Base-by-base conservation (phyloP, 2,888 invertebrate genomes). In the Orthosia incerta region DNA sequence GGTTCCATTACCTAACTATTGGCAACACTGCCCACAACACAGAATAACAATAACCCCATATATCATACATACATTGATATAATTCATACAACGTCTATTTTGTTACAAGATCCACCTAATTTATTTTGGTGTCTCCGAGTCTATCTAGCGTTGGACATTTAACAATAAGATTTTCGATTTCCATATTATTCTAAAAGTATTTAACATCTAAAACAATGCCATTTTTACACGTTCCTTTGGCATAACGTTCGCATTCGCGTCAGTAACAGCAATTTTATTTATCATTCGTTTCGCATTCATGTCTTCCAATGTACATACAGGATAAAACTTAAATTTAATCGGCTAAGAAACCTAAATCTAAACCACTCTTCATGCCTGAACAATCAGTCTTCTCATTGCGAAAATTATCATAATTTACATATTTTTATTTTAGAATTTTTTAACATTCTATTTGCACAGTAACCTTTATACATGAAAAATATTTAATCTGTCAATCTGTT, bases 341-440 rank as follows among this genome's bases (percentile, higher is more conserved):
- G 87, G 91, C 91, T 92, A 92, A 91, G 90, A 90, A 93, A 93
- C 90, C 93, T 94, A 95, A 93, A 92, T 86, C 93, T 95, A 93
- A 88, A 92, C 92, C 95, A 93, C 93, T 91, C 89, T 89, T 93
- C 95, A 94, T 91, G 93, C 94, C 91, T 92, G 94, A 95, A 94
- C 95, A 93, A 94, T 96, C 96, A 96, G 96, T 96, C 96, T 96
- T 96, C 95, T 96, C 95, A 93, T 95, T 95, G 94, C 95, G 92
- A 94, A 95, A 95, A 95, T 95, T 95, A 94, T 94, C 91, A 93
- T 95, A 94, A 94, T 92, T 86, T 86, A 87, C 91, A 89, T 88
- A 89, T 89, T 88, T 79, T 89, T 87, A 93, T 93, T 94, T 93
- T 94, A 91, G 91, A 91, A 78, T 87, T 88, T 50, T 88, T 89